Conservation (phyloP, 2,113 vertebrate genomes). For the Engraulis encrasicolus region DNA sequence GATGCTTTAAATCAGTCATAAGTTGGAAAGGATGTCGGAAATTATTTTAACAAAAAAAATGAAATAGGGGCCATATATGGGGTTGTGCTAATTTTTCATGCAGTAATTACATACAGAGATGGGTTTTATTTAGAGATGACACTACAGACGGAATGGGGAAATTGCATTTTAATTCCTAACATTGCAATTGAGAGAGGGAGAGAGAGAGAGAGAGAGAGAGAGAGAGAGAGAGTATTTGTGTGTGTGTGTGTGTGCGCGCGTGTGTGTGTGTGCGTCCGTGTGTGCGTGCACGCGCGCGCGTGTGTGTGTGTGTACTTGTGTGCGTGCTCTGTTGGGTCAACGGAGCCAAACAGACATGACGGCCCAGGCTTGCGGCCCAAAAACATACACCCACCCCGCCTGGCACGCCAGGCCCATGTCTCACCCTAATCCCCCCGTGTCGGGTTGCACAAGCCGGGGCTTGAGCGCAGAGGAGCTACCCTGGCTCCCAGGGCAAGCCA, state of each 20-base stretch:
- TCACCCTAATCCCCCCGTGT: constrained; percentile 40
- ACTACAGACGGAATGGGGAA: background rate
- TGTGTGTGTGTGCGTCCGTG: constrained; percentile 5
- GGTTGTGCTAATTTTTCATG: background rate
- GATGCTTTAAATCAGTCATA: background rate
- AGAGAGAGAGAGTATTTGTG: too few relatives aligned
- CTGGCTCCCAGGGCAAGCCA: background rate
- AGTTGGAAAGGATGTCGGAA: background rate
- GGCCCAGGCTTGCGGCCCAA: background rate
- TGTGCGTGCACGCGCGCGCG: too few relatives aligned
- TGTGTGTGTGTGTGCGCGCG: background rate
- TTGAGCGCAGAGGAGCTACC: constrained; percentile 45
- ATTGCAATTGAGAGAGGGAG: background rate
- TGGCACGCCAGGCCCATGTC: constrained; percentile 36
- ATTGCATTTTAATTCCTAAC: background rate
- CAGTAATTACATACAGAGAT: background rate
- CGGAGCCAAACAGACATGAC: constrained; percentile 23
- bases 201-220: too few relatives aligned
- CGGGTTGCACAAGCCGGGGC: constrained; percentile 44
- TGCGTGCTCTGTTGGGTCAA: too few relatives aligned
- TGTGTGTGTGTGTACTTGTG: background rate
- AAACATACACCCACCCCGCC: constrained; percentile 39
- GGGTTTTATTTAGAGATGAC: background rate
- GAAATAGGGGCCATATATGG: background rate
- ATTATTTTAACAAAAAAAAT: background rate